Percentiles rank a stretch among this genome's conserved stretches.
Conservation (phyloP, 2,113 vertebrate species). For the Pandion haliaetus region DNA sequence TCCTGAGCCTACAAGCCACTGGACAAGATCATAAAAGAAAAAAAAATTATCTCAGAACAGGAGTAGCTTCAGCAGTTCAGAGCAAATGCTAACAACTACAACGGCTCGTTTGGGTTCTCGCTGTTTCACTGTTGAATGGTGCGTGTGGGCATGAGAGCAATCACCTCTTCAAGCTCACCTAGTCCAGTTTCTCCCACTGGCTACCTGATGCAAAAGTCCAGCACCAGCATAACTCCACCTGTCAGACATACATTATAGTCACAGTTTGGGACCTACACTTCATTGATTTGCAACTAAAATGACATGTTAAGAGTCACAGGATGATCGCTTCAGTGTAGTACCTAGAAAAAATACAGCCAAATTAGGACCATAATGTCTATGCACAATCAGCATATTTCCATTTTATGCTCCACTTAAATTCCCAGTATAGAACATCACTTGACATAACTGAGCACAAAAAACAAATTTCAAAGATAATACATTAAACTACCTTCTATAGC, state of each 20-base stretch:
- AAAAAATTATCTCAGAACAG: background rate
- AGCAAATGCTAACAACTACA: background rate
- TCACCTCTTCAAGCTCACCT: background rate
- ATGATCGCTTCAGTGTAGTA: background rate
- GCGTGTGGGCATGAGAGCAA: background rate
- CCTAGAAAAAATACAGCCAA: background rate
- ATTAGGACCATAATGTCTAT: background rate
- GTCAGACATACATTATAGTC: accelerated
- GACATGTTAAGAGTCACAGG: background rate
- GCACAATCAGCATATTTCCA: background rate
- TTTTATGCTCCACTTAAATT: background rate
- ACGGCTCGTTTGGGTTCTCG: background rate
- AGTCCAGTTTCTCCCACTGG: background rate
- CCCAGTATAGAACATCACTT: background rate
- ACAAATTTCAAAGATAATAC: background rate
- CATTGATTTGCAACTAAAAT: background rate
- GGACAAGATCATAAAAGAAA: background rate
- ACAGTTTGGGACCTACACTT: background rate
- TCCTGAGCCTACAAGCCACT: background rate
- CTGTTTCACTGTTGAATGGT: background rate
- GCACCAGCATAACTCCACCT: background rate
- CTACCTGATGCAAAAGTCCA: background rate
- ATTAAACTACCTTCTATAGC: background rate
- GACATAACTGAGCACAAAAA: background rate
- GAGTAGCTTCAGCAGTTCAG: background rate